Conservation (phyloP, 2,113 vertebrate genomes). For the Regulus satrapa region DNA sequence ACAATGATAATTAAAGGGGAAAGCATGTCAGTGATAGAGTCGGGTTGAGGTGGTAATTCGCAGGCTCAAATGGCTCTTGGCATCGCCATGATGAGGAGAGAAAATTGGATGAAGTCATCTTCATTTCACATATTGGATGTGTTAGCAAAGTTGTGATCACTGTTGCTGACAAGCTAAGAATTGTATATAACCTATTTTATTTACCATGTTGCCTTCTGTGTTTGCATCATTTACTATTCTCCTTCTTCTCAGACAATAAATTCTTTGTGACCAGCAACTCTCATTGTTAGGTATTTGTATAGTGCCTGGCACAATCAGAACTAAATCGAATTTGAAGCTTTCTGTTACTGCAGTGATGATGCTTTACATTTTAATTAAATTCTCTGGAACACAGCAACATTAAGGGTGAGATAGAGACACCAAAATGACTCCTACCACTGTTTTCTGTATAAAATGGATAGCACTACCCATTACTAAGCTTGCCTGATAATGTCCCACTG, state of each 20-base stretch:
- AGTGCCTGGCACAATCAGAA: slow-evolving; percentile 27
- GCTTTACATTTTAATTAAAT: background rate
- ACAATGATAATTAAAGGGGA: background rate
- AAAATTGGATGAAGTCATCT: background rate
- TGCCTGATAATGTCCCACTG: background rate
- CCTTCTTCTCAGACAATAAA: background rate
- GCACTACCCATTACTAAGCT: background rate
- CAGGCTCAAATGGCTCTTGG: background rate
- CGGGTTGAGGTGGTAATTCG: background rate
- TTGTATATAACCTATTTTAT: background rate
- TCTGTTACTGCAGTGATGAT: background rate
- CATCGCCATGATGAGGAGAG: background rate
- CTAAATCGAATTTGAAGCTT: background rate
- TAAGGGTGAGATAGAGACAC: background rate
- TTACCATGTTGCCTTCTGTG: background rate
- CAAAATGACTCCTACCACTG: background rate
- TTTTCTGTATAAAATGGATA: background rate
- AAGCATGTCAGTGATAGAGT: background rate
- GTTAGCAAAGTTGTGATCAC: background rate
- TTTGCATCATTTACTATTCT: slow-evolving; percentile 6
- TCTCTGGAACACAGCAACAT: background rate
- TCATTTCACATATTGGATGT: background rate
- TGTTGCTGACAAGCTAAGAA: background rate
- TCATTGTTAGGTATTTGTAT: slow-evolving; percentile 41
- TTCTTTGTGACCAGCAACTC: background rate